Evolutionary conservation across 2,113 vertebrate genomes (phyloP).

Genomic region (Semnornis frantzii): DNA sequence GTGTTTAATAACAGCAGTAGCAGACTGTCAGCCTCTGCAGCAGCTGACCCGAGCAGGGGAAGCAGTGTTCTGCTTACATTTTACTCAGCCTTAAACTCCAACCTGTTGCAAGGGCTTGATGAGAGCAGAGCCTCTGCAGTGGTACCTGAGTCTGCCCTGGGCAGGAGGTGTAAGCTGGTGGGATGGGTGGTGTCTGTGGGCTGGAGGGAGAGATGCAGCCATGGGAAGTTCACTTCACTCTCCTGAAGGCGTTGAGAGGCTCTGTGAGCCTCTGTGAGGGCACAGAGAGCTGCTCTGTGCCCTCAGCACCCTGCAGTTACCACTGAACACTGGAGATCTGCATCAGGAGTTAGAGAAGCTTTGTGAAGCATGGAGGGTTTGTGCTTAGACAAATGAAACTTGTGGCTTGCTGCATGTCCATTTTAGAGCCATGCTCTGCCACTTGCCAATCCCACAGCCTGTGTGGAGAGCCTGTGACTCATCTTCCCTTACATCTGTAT

Average conservation of each 20-base stretch:
- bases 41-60: neutral
- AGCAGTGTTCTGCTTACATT: neutral
- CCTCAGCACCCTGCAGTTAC: neutral
- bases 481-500: neutral
- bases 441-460: neutral
- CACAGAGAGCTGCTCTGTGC: neutral
- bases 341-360: neutral
- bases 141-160: neutral
- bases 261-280: too few relatives aligned
- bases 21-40: neutral
- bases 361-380: neutral
- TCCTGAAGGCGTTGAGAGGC: too few relatives aligned
- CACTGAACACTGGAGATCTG: neutral
- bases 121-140: neutral
- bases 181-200: neutral
- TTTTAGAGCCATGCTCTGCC: neutral
- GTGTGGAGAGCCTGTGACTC: neutral
- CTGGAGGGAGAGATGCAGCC: neutral
- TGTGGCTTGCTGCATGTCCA: neutral
- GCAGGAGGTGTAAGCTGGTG: neutral
- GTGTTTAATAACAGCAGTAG: neutral
- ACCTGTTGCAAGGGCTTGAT: neutral
- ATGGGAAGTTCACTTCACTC: neutral
- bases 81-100: neutral
- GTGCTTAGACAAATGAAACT: neutral